These are phyloP conservation scores for Tetraodon nigroviridis DNA, from an alignment of 2,113 vertebrate species.

Conservation along the genomic window DNA sequence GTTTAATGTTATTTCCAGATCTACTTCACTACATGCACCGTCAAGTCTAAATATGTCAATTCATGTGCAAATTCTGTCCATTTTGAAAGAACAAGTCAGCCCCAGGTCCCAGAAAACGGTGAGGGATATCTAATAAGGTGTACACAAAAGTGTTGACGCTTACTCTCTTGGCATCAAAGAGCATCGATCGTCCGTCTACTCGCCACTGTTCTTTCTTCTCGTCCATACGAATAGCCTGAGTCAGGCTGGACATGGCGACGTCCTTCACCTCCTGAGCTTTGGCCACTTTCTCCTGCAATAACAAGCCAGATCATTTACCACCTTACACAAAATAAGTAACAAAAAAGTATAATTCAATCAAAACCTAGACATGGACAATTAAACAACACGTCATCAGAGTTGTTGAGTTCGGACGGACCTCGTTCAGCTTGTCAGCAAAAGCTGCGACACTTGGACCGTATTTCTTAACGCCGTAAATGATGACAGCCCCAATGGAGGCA, in stretches of 20 bases:
- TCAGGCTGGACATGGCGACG: slow-evolving; percentile 53
- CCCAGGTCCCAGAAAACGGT: no score
- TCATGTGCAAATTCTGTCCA: no score
- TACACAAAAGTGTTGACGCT: neutral
- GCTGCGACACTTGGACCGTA: slow-evolving; percentile 79
- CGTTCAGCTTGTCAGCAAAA: slow-evolving; percentile 88
- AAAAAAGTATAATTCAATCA: neutral
- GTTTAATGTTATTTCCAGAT: neutral
- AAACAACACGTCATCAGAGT: neutral
- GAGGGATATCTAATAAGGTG: neutral
- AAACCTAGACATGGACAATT: neutral
- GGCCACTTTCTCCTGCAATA: slow-evolving; percentile 81
- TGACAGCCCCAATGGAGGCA: slow-evolving; percentile 62
- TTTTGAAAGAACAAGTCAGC: no score
- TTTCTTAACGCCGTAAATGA: slow-evolving; percentile 82
- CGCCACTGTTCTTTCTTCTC: slow-evolving; percentile 95
- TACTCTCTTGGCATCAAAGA: slow-evolving; percentile 92
- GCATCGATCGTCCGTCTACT: slow-evolving; percentile 74
- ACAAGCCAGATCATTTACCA: slow-evolving; percentile 13
- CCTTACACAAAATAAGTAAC: no score
- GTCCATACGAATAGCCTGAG: slow-evolving; percentile 71
- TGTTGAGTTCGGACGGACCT: slow-evolving; percentile 66
- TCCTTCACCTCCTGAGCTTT: slow-evolving; percentile 76
- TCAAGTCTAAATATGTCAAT: no score
- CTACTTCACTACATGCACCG: neutral